phyloP scores from a whole-genome alignment of 1,140 invertebrate genomes.

The Bombus cullumanus region DNA sequence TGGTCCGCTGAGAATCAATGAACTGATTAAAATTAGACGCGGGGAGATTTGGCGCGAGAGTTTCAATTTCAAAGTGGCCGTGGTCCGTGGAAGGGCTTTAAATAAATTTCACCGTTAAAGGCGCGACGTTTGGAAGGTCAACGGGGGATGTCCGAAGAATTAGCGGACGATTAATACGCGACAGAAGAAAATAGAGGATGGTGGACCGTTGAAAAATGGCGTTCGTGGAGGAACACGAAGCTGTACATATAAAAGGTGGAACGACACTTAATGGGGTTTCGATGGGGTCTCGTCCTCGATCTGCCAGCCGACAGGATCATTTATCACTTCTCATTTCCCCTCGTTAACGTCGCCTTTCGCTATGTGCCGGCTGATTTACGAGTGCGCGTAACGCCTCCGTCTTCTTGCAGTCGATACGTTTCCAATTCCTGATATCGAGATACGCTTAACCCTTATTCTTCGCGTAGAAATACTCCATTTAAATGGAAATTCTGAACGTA shows the following conservation, averaged over 20 bases:
- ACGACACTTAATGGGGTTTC: constrained; percentile 69
- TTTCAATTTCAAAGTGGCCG: constrained; percentile 6
- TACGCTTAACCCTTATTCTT: not conserved
- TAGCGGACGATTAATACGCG: constrained; percentile 24
- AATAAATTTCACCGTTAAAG: constrained; percentile 24
- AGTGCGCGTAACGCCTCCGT: constrained; percentile 40
- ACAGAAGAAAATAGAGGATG: not conserved
- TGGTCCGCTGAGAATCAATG: not conserved
- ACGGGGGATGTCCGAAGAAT: not conserved
- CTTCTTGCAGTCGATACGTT: constrained; percentile 24
- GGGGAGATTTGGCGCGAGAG: not conserved
- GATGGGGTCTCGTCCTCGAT: constrained; percentile 64
- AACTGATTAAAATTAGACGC: constrained; percentile 22
- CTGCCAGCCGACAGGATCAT: constrained; percentile 53
- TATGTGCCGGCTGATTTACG: constrained; percentile 58
- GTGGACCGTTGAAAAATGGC: constrained; percentile 32
- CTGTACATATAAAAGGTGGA: not conserved
- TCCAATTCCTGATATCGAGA: constrained; percentile 11
- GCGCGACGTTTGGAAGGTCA: not conserved
- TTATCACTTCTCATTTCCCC: constrained; percentile 72
- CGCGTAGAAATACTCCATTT: constrained; percentile 6
- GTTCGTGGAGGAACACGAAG: not conserved
- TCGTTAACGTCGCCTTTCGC: constrained; percentile 61
- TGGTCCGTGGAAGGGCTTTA: not conserved
- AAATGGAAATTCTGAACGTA: not conserved